Percentiles rank a stretch among this genome's conserved stretches.
phyloP scores from a whole-genome alignment of 1,140 invertebrate genomes.

The Drosophila varians region DNA sequence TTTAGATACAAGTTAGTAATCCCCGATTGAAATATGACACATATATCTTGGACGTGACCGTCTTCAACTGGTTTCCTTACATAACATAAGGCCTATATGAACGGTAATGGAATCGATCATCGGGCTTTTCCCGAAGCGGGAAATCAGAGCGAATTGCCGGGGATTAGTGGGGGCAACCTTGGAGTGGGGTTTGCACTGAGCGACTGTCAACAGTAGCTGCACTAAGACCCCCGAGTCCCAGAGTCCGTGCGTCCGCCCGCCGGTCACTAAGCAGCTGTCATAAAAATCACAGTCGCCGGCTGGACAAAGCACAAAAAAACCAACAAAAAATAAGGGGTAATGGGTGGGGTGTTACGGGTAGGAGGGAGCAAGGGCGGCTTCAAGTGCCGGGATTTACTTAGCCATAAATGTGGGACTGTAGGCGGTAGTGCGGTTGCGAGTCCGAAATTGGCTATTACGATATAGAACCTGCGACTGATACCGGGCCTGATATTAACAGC shows the following conservation, averaged over 20 bases:
- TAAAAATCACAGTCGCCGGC: constrained; percentile 72
- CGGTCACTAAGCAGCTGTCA: constrained; percentile 61
- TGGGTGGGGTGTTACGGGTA: neutral
- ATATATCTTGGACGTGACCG: neutral
- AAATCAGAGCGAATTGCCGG: constrained; percentile 21
- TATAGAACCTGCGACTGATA: constrained; percentile 39
- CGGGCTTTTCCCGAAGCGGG: constrained; percentile 22
- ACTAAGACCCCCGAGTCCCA: constrained; percentile 28
- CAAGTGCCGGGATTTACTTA: constrained; percentile 82
- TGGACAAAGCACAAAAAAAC: neutral
- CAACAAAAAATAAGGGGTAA: constrained; percentile 1
- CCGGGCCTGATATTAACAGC: constrained; percentile 57
- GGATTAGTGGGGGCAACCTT: constrained; percentile 26
- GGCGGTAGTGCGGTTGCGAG: constrained; percentile 9
- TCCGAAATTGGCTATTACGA: constrained; percentile 63
- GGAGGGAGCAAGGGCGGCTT: constrained; percentile 24
- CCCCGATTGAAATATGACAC: neutral
- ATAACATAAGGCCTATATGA: neutral
- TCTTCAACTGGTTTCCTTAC: neutral
- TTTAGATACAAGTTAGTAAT: neutral
- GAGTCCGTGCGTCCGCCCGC: neutral
- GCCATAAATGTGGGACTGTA: constrained; percentile 64
- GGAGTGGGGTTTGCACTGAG: constrained; percentile 27
- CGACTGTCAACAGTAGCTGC: constrained; percentile 26
- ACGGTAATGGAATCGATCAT: constrained; percentile 20